phyloP scores from a whole-genome alignment of 2,888 invertebrate genomes.

The Ceraclea dissimilis region DNA sequence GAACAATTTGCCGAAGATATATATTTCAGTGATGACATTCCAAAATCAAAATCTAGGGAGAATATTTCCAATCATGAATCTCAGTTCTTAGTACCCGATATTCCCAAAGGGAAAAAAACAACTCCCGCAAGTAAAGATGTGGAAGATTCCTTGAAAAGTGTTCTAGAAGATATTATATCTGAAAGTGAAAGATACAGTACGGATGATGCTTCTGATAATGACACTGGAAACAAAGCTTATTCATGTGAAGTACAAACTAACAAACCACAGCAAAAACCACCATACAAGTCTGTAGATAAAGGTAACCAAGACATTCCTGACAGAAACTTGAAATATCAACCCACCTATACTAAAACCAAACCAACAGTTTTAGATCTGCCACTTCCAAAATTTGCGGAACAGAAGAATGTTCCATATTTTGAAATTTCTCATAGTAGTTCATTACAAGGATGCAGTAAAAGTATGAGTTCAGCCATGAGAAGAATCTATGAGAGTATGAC shows the following conservation, averaged over 20 bases:
- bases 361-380: conserved; percentile 9
- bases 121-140: background rate
- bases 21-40: conserved; percentile 16
- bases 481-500: conserved; percentile 21
- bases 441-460: conserved; percentile 7
- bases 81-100: conserved; percentile 12
- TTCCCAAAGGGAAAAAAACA: conserved; percentile 15
- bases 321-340: conserved; percentile 2
- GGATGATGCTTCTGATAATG: conserved; percentile 16
- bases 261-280: background rate
- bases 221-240: too few species aligned
- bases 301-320: background rate
- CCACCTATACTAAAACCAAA: background rate
- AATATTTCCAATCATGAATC: background rate
- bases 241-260: background rate
- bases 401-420: background rate
- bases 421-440: background rate
- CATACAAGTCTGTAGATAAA: background rate
- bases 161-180: conserved; percentile 23
- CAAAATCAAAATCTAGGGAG: conserved; percentile 1
- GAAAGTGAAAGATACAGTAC: conserved; percentile 25
- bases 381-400: conserved; percentile 12
- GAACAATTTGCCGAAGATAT: conserved; percentile 19
- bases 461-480: conserved; percentile 20
- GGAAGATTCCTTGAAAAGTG: conserved; percentile 8